Percentiles rank a stretch among this genome's conserved stretches.
Evolutionary conservation across 37 sponge, comb jelly and placozoan genomes (phyloP).

Genomic region (Hexactinellida sp.): DNA sequence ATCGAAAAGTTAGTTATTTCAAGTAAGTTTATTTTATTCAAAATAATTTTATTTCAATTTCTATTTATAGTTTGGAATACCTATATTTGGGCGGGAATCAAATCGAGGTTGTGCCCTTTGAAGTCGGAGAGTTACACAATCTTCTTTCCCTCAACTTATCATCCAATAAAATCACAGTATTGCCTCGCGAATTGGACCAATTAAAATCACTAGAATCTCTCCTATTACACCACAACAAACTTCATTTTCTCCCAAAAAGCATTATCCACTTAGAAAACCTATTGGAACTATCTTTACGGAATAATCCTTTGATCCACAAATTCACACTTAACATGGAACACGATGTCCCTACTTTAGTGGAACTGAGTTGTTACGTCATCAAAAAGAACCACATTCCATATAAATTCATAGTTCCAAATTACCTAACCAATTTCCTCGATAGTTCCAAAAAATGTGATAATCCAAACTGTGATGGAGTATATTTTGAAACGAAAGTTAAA

Average conservation of each 20-base stretch:
- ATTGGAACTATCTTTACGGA: slow-evolving; percentile 53
- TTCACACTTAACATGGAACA: slow-evolving; percentile 54
- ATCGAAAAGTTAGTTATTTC: slow-evolving; percentile 32
- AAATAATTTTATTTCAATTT: neutral
- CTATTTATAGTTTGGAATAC: slow-evolving; percentile 32
- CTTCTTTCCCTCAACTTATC: slow-evolving; percentile 45
- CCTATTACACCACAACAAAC: slow-evolving; percentile 54
- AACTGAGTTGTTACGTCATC: slow-evolving; percentile 39
- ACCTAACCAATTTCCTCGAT: slow-evolving; percentile 37
- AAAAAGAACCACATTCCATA: slow-evolving; percentile 39
- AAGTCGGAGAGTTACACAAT: slow-evolving; percentile 36
- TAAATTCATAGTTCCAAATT: slow-evolving; percentile 27
- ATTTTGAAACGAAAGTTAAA: slow-evolving; percentile 46
- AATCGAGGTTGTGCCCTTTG: slow-evolving; percentile 36
- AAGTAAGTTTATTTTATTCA: neutral
- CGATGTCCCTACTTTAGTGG: slow-evolving; percentile 44
- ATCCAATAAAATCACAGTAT: slow-evolving; percentile 36
- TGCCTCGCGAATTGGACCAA: slow-evolving; percentile 45
- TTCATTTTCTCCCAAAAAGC: slow-evolving; percentile 53
- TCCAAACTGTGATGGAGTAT: slow-evolving; percentile 67
- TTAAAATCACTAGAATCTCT: slow-evolving; percentile 47
- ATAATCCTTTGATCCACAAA: slow-evolving; percentile 63
- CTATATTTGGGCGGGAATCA: slow-evolving; percentile 78
- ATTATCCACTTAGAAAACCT: slow-evolving; percentile 53
- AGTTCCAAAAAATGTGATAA: slow-evolving; percentile 63